These are phyloP conservation scores for Lycopodina hypogea DNA, from an alignment of 37 sponge, comb jelly and placozoan species.

Conservation along the genomic window DNA sequence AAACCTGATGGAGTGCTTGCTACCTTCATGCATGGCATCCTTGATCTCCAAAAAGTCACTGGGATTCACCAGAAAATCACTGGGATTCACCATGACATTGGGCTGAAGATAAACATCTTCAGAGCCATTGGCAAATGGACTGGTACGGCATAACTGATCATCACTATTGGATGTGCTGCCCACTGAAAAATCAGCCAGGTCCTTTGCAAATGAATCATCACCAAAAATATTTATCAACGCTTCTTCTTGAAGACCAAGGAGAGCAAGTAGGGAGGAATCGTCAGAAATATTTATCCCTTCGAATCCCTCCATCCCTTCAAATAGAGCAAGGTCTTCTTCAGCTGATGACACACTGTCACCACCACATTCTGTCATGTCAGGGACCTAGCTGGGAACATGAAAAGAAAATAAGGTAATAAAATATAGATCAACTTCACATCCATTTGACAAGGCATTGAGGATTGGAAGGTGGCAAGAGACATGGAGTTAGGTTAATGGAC, in stretches of 20 bases:
- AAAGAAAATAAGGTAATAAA: too few relatives aligned
- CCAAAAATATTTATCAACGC: slow-evolving; percentile 2
- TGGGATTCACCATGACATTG: too few relatives aligned
- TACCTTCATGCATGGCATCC: background rate
- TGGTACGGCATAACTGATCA: background rate
- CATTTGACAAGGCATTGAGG: too few relatives aligned
- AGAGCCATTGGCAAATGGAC: too few relatives aligned
- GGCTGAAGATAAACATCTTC: too few relatives aligned
- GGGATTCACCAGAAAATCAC: too few relatives aligned
- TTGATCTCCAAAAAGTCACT: too few relatives aligned
- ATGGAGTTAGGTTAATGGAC: too few relatives aligned
- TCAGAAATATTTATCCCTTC: slow-evolving; percentile 2
- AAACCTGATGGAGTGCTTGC: background rate
- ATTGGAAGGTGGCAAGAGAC: too few relatives aligned
- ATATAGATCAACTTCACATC: too few relatives aligned
- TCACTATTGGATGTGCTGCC: background rate
- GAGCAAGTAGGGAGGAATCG: slow-evolving; percentile 11
- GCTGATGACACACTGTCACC: background rate
- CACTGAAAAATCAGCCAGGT: background rate
- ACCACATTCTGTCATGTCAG: background rate
- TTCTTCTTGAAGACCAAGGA: slow-evolving; percentile 43
- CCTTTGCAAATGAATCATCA: background rate
- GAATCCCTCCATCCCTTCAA: slow-evolving; percentile 16
- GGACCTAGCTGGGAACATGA: too few relatives aligned
- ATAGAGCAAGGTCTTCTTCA: background rate